Conservation (phyloP, 2,888 invertebrate genomes). For the Acleris cristana region DNA sequence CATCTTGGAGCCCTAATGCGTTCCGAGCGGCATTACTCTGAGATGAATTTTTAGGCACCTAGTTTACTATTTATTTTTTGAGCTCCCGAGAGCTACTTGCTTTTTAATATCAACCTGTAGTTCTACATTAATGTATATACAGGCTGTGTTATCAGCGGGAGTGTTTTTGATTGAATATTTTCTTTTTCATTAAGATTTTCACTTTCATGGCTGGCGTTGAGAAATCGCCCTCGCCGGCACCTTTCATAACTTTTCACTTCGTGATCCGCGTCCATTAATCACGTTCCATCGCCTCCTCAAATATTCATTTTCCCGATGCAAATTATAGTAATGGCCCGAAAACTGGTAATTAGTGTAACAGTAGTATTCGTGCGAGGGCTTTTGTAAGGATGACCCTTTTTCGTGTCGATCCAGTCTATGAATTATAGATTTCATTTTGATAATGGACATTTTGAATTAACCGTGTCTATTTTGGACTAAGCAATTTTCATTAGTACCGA, state of each 20-base stretch:
- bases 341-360: slow-evolving; percentile 74
- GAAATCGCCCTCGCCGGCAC: slow-evolving; percentile 77
- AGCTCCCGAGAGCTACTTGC: background rate
- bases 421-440: slow-evolving; percentile 53
- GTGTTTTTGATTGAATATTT: slow-evolving; percentile 68
- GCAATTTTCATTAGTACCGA: no score
- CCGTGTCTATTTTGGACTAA: no score
- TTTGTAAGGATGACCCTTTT: slow-evolving; percentile 52
- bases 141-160: slow-evolving; percentile 10
- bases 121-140: background rate
- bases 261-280: slow-evolving; percentile 82
- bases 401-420: slow-evolving; percentile 52
- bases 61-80: slow-evolving; percentile 23
- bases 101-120: background rate
- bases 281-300: slow-evolving; percentile 82
- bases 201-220: slow-evolving; percentile 70
- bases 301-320: slow-evolving; percentile 82
- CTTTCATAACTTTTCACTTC: slow-evolving; percentile 84
- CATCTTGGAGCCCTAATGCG: slow-evolving; percentile 82
- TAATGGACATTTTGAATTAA: slow-evolving; percentile 46
- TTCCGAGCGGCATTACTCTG: slow-evolving; percentile 72
- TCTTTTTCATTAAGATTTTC: slow-evolving; percentile 79
- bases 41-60: slow-evolving; percentile 77
- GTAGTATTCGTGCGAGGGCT: slow-evolving; percentile 55
- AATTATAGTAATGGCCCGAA: slow-evolving; percentile 78